Percentiles rank a stretch among this genome's conserved stretches.
phyloP scores from a whole-genome alignment of 2,113 vertebrate species.

The Anhinga rufa region DNA sequence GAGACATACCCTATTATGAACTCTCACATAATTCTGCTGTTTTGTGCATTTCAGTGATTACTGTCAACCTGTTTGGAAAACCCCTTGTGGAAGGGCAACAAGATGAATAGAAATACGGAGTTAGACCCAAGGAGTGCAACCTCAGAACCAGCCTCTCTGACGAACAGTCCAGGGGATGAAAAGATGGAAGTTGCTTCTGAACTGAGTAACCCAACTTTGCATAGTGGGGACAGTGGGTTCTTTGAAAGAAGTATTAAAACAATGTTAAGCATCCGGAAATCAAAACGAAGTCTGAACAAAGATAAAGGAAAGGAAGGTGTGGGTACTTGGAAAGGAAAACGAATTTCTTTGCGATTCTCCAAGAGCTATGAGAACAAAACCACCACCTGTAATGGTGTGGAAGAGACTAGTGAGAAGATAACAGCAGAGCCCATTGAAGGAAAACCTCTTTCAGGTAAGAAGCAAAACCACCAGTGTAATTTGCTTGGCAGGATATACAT shows the following conservation, averaged over 20 bases:
- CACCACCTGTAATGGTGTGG: rapidly evolving
- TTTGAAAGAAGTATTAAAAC: constrained; percentile 33
- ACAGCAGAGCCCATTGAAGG: not conserved
- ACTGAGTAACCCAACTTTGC: not conserved
- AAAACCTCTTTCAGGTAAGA: constrained; percentile 61
- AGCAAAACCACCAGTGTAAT: not conserved
- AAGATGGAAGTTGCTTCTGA: not conserved
- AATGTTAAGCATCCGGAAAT: not conserved
- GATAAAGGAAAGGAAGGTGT: not conserved
- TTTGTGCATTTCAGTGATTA: not conserved
- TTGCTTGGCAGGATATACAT: not conserved
- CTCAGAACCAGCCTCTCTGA: not conserved
- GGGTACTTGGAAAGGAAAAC: not conserved
- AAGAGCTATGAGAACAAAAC: not conserved
- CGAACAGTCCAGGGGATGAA: not conserved
- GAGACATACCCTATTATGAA: not conserved
- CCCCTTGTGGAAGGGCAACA: not conserved
- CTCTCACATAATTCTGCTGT: not conserved
- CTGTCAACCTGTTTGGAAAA: not conserved
- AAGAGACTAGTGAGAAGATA: not conserved
- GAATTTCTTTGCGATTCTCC: not conserved
- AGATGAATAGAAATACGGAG: not conserved
- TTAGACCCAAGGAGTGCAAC: not conserved
- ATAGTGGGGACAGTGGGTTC: not conserved
- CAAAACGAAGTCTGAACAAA: not conserved